Evolutionary conservation across 1,140 invertebrate species (phyloP), one percentile per base, ranked within the genome.

Genomic region (Thereuonema tuberculata): DNA sequence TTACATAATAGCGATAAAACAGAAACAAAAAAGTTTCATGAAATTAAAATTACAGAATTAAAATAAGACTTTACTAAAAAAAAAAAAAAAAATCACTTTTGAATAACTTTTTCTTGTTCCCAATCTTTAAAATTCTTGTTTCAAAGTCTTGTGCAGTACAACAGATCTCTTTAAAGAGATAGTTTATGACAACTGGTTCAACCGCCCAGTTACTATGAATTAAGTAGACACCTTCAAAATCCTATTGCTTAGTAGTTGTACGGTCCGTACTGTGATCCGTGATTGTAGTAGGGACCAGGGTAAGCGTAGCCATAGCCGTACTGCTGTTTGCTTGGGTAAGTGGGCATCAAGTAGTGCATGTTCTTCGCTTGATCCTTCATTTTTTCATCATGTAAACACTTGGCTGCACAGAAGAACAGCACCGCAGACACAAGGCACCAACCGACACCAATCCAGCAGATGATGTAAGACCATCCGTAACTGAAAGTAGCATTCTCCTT

Each of bases 291-390:
- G 23, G 86, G 86, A 43, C 82, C 82, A 29, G 86, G 85, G 65
- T 92, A 90, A 62, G 87, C 87, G 59, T 78, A 76, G 48, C 87
- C 86, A 71, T 92, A 92, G 0, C 85, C 84, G 37, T 72, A 71
- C 68, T 87, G 87, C 73, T 92, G 87, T 74, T 94, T 94, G 73
- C 93, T 90, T 20, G 89, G 89, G 75, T 93, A 93, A 61, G 93
- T 88, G 90, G 78, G 92, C 92, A 95, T 94, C 76, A 94, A 81
- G 78, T 95, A 94, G 80, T 94, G 90, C 86, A 94, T 89, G 80
- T 93, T 93, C 80, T 92, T 86, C 71, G 89, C 86, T 77, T 93
- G 88, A 75, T 95, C 90, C 73, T 85, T 81, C 76, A 93, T 89
- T 72, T 87, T 82, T 76, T 95, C 90, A 72, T 86, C 86, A 72